Base-by-base conservation (phyloP, 2,113 vertebrate genomes). In the Isichthys henryi region DNA sequence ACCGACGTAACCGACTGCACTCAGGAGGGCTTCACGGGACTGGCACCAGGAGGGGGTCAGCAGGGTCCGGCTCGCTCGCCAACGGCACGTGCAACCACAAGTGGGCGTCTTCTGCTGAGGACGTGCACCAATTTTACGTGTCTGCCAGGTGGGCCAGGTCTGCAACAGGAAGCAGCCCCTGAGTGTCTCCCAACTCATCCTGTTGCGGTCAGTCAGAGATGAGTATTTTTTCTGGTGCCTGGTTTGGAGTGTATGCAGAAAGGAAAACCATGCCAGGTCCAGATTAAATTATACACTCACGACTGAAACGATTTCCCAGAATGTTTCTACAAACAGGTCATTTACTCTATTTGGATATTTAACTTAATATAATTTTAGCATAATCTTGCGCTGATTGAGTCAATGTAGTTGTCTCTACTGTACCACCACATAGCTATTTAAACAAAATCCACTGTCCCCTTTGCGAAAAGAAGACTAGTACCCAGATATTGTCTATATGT, bases 201-300 rank as follows among this genome's bases (percentile, higher is more conserved):
- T 48, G 82, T 48, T 84, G 43, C 21, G 82, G 82, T 45, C 39
- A 21, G 45, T 43, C 45, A n/a, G 82, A 10, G 45, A 84, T 84
- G 17, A 48, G 31, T 39, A 77, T 15, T 17, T 77, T 77, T 77
- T 77, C 31, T 77, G 70, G 70, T 39, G 74, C 74, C 74, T 80
- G 74, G 74, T 80, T 80, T 80, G 74, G 74, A 35, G 35, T 80
- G 17, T 43, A 80, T 80, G 19, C 8, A 80, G 31, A 39, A 80
- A 43, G 39, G 5, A 39, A 43, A 80, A 80, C 35, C 74, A 7
- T 80, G 35, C 74, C 35, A 80, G 74, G 74, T 80, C 15, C 35
- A 80, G 74, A 80, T 80, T 80, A 80, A 80, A 80, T 80, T 80
- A 80, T 43, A 80, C 74, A 80, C 35, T 80, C 74, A 19, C 17